Base-by-base conservation (phyloP, 1,140 invertebrate species). In the Lucilia sericata region DNA sequence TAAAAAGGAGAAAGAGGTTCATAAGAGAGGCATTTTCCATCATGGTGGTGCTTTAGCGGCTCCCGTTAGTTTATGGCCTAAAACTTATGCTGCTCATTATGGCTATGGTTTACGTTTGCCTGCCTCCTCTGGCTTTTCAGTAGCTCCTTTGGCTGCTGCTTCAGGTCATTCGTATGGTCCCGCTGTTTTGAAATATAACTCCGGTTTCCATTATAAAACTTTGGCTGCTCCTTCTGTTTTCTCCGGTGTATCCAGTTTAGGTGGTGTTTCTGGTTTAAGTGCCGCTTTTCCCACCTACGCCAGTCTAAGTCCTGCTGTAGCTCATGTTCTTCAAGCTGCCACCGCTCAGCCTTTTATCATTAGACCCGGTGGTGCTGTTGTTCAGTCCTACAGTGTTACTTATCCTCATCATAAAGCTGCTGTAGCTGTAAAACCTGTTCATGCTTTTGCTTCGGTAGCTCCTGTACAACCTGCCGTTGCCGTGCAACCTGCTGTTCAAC, bases 311-410 rank as follows among this genome's bases (percentile, higher is more conserved):
- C 83, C 84, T 1, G 81, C 84, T 0, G 60, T 86, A 5, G 84
- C 86, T 13, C 36, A 78, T 21, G 47, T 51, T n/a, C 82, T 51
- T 19, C 75, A 74, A n/a, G 74, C 80, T 51, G 83, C 80, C 74
- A 42, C 84, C 0, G 34, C 84, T 3, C 85, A 87, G 5, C 87
- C 88, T 14, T 90, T 85, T 74, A 81, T 90, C 21, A 83, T 90
- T 81, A 87, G 89, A 51, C 89, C 89, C 0, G 89, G 89, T 60
- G 87, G 87, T 17, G 89, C 89, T 2, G 82, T 89, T 2, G 89
- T 90, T 51, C 88, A 89, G 78, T 90, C 89, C 0, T 90, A 90
- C 86, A 90, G 87, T 74, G 88, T 88, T 84, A 90, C 88, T 83
- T 90, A 90, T 85, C 89, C 89, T 12, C 89, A 88, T 49, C 88